Evolutionary conservation across 1,140 invertebrate species (phyloP).

Genomic region (Papilio xuthus): DNA sequence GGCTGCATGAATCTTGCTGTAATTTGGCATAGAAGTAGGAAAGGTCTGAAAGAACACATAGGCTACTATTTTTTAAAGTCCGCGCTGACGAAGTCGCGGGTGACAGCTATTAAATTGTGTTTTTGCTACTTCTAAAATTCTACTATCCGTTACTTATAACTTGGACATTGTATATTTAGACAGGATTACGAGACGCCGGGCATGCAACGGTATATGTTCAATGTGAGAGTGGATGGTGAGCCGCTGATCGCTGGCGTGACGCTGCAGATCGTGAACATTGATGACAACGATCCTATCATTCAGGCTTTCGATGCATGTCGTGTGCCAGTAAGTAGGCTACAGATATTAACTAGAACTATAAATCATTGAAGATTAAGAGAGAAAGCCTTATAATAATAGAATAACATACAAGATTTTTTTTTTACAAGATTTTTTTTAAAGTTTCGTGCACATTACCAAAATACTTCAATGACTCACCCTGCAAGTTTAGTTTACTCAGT

Average conservation of each 20-base stretch:
- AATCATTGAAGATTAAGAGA: too few relatives aligned
- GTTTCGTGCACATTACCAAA: too few relatives aligned
- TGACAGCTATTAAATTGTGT: neutral
- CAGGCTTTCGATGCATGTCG: slow-evolving; percentile 65
- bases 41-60: too few relatives aligned
- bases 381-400: too few relatives aligned
- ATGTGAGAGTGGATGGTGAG: slow-evolving; percentile 55
- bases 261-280: slow-evolving; percentile 78
- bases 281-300: slow-evolving; percentile 80
- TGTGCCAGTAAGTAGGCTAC: slow-evolving; percentile 61
- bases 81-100: too few relatives aligned
- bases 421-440: too few relatives aligned
- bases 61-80: too few relatives aligned
- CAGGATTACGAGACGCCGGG: slow-evolving; percentile 79
- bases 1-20: too few relatives aligned
- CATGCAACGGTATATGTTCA: slow-evolving; percentile 73
- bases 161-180: slow-evolving; percentile 49
- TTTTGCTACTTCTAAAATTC: neutral
- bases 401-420: too few relatives aligned
- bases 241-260: slow-evolving; percentile 49
- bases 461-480: too few relatives aligned
- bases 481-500: too few relatives aligned
- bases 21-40: too few relatives aligned
- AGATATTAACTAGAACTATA: neutral
- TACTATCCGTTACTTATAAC: slow-evolving; percentile 28